Evolutionary conservation across 2,888 invertebrate genomes (phyloP), one percentile per base, ranked within the genome.

Genomic region (Slavum lentiscoides): DNA sequence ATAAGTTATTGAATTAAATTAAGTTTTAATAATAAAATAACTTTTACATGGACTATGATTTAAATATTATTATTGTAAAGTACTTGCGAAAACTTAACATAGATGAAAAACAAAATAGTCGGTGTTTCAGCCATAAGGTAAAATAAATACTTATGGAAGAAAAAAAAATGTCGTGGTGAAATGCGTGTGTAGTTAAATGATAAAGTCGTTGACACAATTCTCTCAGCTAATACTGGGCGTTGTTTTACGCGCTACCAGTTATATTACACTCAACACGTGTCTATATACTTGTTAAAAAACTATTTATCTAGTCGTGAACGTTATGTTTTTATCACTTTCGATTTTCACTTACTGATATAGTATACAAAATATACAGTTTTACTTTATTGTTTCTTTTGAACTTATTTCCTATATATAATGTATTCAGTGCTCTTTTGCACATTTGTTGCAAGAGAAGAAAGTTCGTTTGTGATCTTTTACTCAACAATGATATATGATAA

Each of bases 401-500:
- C 30, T 76, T 76, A 59, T 76, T 75, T 68, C 17, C 6, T 13
- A 55, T 74, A 11, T 19, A 43, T 58, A 21, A 17, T 58, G 23
- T 68, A n/a, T 55, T 15, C 8, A 15, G 68, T 69, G 64, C 62
- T 69, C 43, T 77, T 30, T 30, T 4, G 55, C 64, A 55, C 64
- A 62, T 80, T 80, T 70, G 55, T 62, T 39, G 30, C 15, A 15
- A 72, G 23, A 61, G 69, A 80, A 80, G 77, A 70, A 80, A 70
- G 70, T 80, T 64, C 17, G 39, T 62, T 49, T 53, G 55, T 37
- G 55, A 62, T 62, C 62, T 49, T 80, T 80, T 58, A 62, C 62
- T 39, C 21, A 64, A 80, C 64, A 70, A 80, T 70, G 70, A 70
- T 80, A 61, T 80, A 80, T 70, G 77, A 23, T 70, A 80, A 80